phyloP scores from a whole-genome alignment of 2,888 invertebrate genomes.

The Argyresthia goedartella region DNA sequence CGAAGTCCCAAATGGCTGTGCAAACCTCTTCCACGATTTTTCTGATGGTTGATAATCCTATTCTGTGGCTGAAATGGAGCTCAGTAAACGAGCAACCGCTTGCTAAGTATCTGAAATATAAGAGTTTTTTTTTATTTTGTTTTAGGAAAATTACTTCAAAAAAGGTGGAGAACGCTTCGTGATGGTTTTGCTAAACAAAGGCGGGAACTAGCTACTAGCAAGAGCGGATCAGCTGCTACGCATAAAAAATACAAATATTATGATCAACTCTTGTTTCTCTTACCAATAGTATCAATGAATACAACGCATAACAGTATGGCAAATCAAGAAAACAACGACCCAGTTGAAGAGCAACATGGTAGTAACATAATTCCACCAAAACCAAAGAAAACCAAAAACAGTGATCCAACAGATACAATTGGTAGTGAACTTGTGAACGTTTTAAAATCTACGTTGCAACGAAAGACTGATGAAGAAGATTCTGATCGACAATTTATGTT shows the following conservation, averaged over 20 bases:
- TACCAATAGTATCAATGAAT: slow-evolving; percentile 8
- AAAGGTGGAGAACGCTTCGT: slow-evolving; percentile 9
- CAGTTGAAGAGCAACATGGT: slow-evolving; percentile 7
- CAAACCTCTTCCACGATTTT: slow-evolving; percentile 1
- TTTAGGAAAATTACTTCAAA: slow-evolving; percentile 7
- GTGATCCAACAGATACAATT: slow-evolving; percentile 8
- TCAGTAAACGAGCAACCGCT: slow-evolving; percentile 6
- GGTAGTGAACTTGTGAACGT: slow-evolving; percentile 9
- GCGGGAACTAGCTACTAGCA: not conserved
- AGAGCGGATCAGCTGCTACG: slow-evolving; percentile 6
- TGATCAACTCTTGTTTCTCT: slow-evolving; percentile 11
- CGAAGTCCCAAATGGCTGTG: not conserved
- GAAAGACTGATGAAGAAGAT: slow-evolving; percentile 9
- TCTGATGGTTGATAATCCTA: slow-evolving; percentile 6
- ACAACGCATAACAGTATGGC: slow-evolving; percentile 9
- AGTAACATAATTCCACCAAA: slow-evolving; percentile 3
- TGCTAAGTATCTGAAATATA: slow-evolving; percentile 3
- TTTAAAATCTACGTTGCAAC: slow-evolving; percentile 8
- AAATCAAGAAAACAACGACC: slow-evolving; percentile 9
- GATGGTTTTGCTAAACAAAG: slow-evolving; percentile 10
- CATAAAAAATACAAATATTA: slow-evolving; percentile 7
- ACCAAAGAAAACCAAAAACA: slow-evolving; percentile 6
- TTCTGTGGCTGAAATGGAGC: slow-evolving; percentile 3
- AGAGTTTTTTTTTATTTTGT: not conserved
- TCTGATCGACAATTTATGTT: slow-evolving; percentile 10